phyloP scores from a whole-genome alignment of 2,113 vertebrate species.

The Semicossyphus pulcher region DNA sequence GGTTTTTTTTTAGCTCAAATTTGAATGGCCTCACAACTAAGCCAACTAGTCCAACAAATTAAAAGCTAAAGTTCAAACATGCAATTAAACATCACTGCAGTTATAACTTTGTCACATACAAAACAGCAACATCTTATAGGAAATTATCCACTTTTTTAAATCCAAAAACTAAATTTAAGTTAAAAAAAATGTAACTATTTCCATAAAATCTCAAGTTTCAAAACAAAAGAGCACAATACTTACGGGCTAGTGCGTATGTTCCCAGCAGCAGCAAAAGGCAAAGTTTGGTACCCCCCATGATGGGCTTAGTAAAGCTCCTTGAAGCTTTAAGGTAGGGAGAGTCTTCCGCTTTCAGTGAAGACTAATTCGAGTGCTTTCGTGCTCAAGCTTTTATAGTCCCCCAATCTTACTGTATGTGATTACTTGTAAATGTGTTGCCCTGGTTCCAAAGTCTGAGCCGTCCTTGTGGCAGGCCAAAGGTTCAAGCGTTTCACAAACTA shows the following conservation, averaged over 20 bases:
- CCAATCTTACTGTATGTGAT: slow-evolving; percentile 51
- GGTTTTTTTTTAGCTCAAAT: background rate
- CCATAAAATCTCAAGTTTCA: background rate
- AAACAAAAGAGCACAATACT: slow-evolving; percentile 57
- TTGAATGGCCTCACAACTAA: no score
- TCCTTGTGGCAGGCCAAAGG: slow-evolving; percentile 84
- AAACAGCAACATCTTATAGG: background rate
- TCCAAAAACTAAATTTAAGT: background rate
- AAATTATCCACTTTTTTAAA: background rate
- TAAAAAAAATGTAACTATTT: background rate
- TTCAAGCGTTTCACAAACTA: slow-evolving; percentile 67
- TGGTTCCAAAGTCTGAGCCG: slow-evolving; percentile 81
- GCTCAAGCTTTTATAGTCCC: slow-evolving; percentile 74
- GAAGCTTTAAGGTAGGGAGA: slow-evolving; percentile 51
- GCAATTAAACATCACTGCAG: no score
- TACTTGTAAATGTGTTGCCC: slow-evolving; percentile 72
- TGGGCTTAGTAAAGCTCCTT: slow-evolving; percentile 66
- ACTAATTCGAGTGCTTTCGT: slow-evolving; percentile 50
- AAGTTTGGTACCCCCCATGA: slow-evolving; percentile 73
- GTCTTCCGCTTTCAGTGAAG: slow-evolving; percentile 74
- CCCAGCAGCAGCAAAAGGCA: slow-evolving; percentile 77
- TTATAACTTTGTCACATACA: background rate
- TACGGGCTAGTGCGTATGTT: slow-evolving; percentile 74
- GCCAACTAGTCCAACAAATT: no score
- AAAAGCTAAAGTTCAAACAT: no score